These are phyloP conservation scores for Melinopterus prodromus DNA, from an alignment of 2,888 invertebrate genomes.

Conservation along the genomic window DNA sequence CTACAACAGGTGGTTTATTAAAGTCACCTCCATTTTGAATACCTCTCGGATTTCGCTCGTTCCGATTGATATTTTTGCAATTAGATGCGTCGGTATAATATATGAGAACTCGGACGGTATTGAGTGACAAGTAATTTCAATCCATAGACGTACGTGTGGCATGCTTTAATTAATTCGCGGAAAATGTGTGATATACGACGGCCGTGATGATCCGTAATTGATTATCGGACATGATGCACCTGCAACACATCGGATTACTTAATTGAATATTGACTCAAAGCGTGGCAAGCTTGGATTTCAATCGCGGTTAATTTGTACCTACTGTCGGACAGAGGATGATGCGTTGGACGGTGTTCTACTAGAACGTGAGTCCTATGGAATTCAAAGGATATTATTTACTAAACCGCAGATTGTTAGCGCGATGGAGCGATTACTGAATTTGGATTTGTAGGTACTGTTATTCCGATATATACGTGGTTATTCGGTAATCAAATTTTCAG, in stretches of 20 bases:
- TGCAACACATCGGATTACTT: background rate
- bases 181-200: too few relatives aligned
- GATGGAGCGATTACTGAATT: too few relatives aligned
- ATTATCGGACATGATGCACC: background rate
- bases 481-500: too few relatives aligned
- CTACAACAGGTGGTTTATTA: too few relatives aligned
- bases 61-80: background rate
- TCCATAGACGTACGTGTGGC: background rate
- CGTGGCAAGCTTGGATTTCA: background rate
- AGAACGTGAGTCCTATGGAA: background rate
- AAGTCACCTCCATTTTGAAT: background rate
- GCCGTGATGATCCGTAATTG: background rate
- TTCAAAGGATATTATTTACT: background rate
- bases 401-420: too few relatives aligned
- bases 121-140: background rate
- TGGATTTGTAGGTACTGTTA: too few relatives aligned
- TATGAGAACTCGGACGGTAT: background rate
- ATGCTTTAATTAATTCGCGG: background rate
- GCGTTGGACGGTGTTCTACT: background rate
- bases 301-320: background rate
- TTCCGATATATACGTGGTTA: too few relatives aligned
- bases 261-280: background rate
- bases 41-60: background rate
- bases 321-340: background rate
- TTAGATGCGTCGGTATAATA: background rate